Base-by-base conservation (phyloP, 2,888 invertebrate species). In the Buathra laborator region DNA sequence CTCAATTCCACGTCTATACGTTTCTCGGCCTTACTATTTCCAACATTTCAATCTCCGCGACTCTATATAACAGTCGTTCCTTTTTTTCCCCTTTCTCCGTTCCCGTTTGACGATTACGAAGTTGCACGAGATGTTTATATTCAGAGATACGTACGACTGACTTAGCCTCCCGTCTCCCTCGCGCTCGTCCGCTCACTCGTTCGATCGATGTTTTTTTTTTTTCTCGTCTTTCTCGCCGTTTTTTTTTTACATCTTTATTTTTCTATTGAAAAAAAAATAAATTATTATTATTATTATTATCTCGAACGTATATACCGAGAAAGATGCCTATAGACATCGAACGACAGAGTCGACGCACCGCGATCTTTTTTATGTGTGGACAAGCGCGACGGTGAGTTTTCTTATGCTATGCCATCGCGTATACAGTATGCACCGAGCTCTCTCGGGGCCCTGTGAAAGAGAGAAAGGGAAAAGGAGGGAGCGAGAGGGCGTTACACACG, bases 401-500 rank as follows among this genome's bases (percentile, higher is more conserved):
- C 74, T 68, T 78, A 75, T 79, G 68, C n/a, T n/a, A 32, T n/a
- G 43, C 16, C 59, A 24, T 59, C n/a, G 59, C 19, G 44, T 7
- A 67, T 71, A 48, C 37, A 51, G 37, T 64, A 71, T 53, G 16
- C 44, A 59, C 2, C 16, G 62, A 37, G n/a, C 14, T 32, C 62
- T 37, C 16, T 29, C 14, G 10, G 14, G 48, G 59, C 53, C 16
- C 56, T 68, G 75, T 24, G 66, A 79, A 78, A 76, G 51, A 68
- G 53, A 67, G 70, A 66, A 62, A 71, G 76, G 59, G 51, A 51
- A 12, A 29, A 10, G 68, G 53, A 51, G 64, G n/a, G 66, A 59
- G 68, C 32, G 81, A 80, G 76, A 81, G 77, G 56, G 72, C 78
- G 78, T 84, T 86, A 79, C 85, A 85, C 76, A 80, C 79, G 64